These are phyloP conservation scores for Pomacea canaliculata DNA, from an alignment of 2,888 invertebrate species.

Conservation along the genomic window DNA sequence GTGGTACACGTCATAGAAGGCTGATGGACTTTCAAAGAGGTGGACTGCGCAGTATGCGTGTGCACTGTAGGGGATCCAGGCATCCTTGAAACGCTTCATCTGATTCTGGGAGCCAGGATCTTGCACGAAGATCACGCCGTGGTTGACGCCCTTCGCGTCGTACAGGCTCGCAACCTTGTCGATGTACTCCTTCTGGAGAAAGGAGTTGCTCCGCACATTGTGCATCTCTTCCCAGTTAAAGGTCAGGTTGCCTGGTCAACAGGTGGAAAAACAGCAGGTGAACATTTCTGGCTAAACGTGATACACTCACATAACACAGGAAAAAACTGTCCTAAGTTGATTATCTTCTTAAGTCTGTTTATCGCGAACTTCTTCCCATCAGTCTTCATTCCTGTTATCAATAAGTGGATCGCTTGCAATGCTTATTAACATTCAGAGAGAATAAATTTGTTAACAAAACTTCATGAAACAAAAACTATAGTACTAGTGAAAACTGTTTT, in stretches of 20 bases:
- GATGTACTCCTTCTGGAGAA: constrained; percentile 37
- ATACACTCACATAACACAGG: too few relatives aligned
- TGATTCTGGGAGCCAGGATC: constrained; percentile 29
- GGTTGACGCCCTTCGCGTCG: constrained; percentile 35
- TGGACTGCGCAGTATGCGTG: constrained; percentile 35
- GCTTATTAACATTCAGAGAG: too few relatives aligned
- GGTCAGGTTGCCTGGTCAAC: constrained; percentile 30
- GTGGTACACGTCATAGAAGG: constrained; percentile 31
- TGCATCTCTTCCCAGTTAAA: constrained; percentile 40
- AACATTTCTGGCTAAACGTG: not conserved
- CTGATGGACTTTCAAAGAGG: constrained; percentile 32
- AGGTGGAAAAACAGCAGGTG: not conserved
- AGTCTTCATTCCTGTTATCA: too few relatives aligned
- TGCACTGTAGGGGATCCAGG: constrained; percentile 36
- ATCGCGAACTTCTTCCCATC: too few relatives aligned
- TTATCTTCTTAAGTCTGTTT: too few relatives aligned
- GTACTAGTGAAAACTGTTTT: too few relatives aligned
- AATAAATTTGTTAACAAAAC: too few relatives aligned
- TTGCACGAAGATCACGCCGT: constrained; percentile 38
- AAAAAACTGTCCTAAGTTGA: too few relatives aligned
- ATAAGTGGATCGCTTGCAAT: too few relatives aligned
- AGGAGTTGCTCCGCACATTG: constrained; percentile 34
- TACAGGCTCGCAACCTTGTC: constrained; percentile 33
- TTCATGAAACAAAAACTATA: too few relatives aligned
- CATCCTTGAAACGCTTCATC: constrained; percentile 37